These are phyloP conservation scores for Cataglyphis albicans DNA, from an alignment of 2,888 invertebrate species.

Conservation along the genomic window DNA sequence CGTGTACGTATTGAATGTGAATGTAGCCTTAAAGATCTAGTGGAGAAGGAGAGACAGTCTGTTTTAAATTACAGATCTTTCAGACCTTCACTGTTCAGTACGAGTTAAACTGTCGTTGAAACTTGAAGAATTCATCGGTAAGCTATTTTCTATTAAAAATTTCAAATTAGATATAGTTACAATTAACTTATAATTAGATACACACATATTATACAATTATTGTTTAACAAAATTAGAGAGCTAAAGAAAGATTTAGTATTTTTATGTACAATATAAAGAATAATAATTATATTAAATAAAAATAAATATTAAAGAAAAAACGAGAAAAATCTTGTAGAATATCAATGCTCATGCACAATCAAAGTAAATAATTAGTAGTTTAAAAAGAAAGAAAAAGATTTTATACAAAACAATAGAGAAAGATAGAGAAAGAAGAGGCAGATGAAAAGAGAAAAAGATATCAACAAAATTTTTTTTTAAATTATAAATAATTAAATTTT, in stretches of 20 bases:
- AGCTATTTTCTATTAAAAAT: not conserved
- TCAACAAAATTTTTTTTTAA: not conserved
- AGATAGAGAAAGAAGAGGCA: not conserved
- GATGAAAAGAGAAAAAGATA: not conserved
- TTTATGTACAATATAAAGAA: no score
- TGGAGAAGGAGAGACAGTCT: not conserved
- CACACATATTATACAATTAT: not conserved
- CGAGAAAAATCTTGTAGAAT: not conserved
- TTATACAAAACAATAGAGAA: not conserved
- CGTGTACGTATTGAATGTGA: not conserved
- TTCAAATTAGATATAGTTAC: not conserved
- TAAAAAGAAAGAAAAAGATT: not conserved
- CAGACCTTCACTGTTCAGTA: not conserved
- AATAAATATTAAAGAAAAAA: no score
- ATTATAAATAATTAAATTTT: not conserved
- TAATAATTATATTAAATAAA: no score
- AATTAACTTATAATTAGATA: not conserved
- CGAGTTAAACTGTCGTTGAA: not conserved
- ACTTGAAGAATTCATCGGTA: not conserved
- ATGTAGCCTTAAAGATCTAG: not conserved
- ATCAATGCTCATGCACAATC: no score
- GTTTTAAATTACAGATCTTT: not conserved
- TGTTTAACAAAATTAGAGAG: not conserved
- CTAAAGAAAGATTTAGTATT: no score
- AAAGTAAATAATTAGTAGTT: not conserved